Percentiles rank a stretch among this genome's conserved stretches.
Evolutionary conservation across 1,140 invertebrate species (phyloP).

Genomic region (Amphibalanus amphitrite): DNA sequence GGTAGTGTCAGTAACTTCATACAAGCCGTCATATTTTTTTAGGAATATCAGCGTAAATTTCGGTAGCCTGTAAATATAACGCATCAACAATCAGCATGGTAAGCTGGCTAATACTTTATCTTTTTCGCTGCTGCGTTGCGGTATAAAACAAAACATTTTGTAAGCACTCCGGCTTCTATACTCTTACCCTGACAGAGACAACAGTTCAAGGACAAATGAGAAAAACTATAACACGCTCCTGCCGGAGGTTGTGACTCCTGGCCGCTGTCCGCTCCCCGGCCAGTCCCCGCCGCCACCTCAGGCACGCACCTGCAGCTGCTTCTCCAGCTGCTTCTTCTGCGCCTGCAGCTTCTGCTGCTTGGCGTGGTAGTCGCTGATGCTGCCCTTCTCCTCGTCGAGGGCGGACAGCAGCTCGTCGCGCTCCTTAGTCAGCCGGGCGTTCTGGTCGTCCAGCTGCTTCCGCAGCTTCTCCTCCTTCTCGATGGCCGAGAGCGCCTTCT

Average conservation of each 20-base stretch:
- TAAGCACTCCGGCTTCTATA: no score
- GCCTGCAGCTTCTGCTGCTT: conserved; percentile 34
- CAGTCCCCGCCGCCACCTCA: background rate
- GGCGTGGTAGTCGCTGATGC: conserved; percentile 34
- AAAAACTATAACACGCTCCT: no score
- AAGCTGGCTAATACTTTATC: no score
- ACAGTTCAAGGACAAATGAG: no score
- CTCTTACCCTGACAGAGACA: no score
- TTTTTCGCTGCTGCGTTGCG: no score
- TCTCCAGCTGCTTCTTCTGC: conserved; percentile 40
- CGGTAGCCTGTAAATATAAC: no score
- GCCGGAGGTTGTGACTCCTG: no score
- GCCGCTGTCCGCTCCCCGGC: no score
- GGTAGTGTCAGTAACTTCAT: background rate
- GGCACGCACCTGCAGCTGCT: conserved; percentile 27
- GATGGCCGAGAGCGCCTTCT: conserved; percentile 53
- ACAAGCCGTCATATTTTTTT: background rate
- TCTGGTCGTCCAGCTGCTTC: conserved; percentile 39
- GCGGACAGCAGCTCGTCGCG: conserved; percentile 39
- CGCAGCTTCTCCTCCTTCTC: conserved; percentile 37
- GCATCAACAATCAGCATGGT: no score
- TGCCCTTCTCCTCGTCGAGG: conserved; percentile 32
- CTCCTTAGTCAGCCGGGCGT: conserved; percentile 33
- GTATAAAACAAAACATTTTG: no score
- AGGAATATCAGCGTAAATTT: background rate